A percentile compares a stretch with the other conserved stretches of the same genome.
These are phyloP conservation scores for Meles meles DNA, from an alignment of 2,113 vertebrate species.

Conservation along the genomic window DNA sequence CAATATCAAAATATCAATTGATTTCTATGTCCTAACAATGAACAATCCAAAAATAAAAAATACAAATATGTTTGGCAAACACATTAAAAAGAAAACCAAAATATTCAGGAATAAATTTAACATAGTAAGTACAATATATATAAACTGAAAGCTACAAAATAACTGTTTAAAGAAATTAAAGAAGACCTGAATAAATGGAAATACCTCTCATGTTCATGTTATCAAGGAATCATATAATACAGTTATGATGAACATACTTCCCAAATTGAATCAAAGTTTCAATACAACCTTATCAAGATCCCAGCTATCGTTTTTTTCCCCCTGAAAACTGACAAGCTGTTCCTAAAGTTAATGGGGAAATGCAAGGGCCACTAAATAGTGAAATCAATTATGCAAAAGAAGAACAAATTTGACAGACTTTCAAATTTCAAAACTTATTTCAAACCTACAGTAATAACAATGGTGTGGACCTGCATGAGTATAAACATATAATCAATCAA, in stretches of 20 bases:
- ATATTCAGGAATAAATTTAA: background rate
- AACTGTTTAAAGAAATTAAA: background rate
- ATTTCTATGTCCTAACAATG: background rate
- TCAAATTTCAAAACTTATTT: background rate
- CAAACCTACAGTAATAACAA: background rate
- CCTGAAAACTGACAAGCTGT: background rate
- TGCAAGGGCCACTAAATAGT: background rate
- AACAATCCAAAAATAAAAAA: background rate
- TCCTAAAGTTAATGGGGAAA: background rate
- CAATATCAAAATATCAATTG: background rate
- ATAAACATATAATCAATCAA: background rate
- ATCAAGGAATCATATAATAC: background rate
- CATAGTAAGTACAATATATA: background rate
- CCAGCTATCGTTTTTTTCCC: background rate
- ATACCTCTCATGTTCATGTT: background rate
- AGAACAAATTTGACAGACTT: background rate
- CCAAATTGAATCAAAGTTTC: background rate
- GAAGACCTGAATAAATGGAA: background rate
- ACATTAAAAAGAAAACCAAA: background rate
- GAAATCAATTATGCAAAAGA: background rate
- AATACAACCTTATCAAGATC: background rate
- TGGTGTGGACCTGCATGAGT: background rate
- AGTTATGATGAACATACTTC: background rate
- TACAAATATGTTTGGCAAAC: background rate
- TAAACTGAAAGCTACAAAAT: background rate